Base-by-base conservation (phyloP, 2,797 vertebrate species). In the Clarias fuscus region DNA sequence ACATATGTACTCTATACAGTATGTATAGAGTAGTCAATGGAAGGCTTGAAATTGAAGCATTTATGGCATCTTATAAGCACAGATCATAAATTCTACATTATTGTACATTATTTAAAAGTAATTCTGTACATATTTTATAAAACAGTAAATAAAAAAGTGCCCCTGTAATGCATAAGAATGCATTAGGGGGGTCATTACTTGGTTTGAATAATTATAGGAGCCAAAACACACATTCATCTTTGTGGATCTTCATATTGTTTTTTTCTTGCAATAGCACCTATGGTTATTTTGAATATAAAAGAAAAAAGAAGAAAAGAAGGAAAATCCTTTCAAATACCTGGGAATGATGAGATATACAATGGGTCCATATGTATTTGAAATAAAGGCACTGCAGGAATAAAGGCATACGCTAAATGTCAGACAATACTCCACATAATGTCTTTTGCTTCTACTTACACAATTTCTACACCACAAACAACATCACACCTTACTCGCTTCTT, bases 21-120 rank as follows among this genome's bases (percentile, higher is more conserved):
- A 48, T 48, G 10, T 48, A 48, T 59, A 78, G 18, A 61, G 30
- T 13, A 76, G n/a, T 15, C 17, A 22, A 2, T 30, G 10, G 56
- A 17, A 71, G 53, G 22, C 13, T 87, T 53, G 70, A 79, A 78
- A 53, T 27, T 17, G 14, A 83, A 70, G 6, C 27, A 43, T 59
- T 18, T 8, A 58, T 78, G 65, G 64, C 20, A 33, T 59, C 65
- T 84, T 71, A 78, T 78, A 78, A 37, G 59, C 53, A n/a, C 5
- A 43, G n/a, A 78, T 72, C 78, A 78, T 78, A 68, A 83, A 84
- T 86, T 83, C 37, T 62, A 6, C 4, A 83, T 62, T 83, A 86
- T 62, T 71, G 78, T 83, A 18, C 22, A 80, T 64, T 80, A 64
- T 80, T 80, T n/a, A 80, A 64, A n/a, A 24, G 33, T 65, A 65